Conservation (phyloP, 2,113 vertebrate species). For the Gymnobelideus leadbeateri region DNA sequence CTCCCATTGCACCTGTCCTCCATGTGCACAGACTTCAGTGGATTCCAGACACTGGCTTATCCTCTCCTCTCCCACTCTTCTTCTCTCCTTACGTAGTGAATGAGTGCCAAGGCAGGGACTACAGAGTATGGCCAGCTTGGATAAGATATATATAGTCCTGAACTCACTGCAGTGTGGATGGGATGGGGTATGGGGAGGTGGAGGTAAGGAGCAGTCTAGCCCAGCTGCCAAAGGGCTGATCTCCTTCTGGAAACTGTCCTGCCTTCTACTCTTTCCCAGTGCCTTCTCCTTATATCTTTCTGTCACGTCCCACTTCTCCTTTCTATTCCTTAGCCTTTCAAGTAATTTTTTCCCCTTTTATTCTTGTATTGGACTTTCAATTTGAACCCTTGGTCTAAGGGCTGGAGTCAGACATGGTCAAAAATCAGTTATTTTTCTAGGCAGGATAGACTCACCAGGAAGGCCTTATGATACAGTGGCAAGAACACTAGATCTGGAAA, state of each 20-base stretch:
- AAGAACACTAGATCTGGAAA: background rate
- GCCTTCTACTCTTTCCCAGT: background rate
- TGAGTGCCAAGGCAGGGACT: conserved; percentile 63
- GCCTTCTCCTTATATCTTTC: background rate
- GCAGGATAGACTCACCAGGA: background rate
- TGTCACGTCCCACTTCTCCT: background rate
- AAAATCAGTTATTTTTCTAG: background rate
- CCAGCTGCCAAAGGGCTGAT: conserved; percentile 44
- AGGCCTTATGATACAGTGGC: background rate
- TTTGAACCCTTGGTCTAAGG: background rate
- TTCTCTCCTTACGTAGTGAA: conserved; percentile 74
- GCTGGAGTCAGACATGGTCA: background rate
- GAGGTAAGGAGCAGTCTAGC: background rate
- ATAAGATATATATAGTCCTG: conserved; percentile 67
- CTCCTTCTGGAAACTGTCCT: background rate
- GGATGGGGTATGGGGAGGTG: conserved; percentile 18
- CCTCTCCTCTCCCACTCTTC: conserved; percentile 57
- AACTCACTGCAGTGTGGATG: conserved; percentile 60
- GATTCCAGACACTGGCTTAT: conserved; percentile 65
- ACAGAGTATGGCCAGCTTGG: conserved; percentile 31
- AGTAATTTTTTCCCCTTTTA: background rate
- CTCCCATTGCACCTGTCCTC: conserved; percentile 81
- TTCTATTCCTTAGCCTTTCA: background rate
- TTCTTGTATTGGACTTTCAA: too few species aligned
- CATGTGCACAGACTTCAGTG: conserved; percentile 12